Evolutionary conservation across 2,113 vertebrate genomes (phyloP), one percentile per base, ranked within the genome.

Genomic region (Esox niger): DNA sequence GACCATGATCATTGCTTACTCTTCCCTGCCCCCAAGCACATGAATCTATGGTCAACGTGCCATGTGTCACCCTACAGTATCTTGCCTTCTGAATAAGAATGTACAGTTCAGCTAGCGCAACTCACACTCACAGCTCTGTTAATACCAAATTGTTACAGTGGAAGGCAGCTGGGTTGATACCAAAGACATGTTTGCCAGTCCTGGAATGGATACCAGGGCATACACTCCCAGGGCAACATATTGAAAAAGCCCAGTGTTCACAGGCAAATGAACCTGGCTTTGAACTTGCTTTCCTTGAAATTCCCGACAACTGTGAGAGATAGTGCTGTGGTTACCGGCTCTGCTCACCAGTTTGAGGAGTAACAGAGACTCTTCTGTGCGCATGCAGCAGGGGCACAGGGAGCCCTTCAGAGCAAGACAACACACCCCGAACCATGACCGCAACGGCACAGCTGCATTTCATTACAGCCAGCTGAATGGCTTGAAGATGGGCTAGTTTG

Each of bases 231-330:
- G 69, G 31, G 52, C 71, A 68, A 64, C 71, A 62, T 80, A 81
- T 30, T 69, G 76, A 75, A 8, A 62, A 75, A 74, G 72, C 27
- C 33, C 49, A 54, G 68, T 74, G 70, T 76, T 76, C 75, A 32
- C 32, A 10, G 66, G 43, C 62, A 64, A 62, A 71, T 46, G 64
- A 17, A 30, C 43, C 70, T 64, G 67, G 55, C 77, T 87, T 90
- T 89, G 80, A 90, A 88, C 84, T 77, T 81, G 82, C n/a, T 89
- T 88, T 84, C 83, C 79, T 74, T 60, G 83, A 87, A 85, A 90
- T 89, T 92, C 89, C 88, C 77, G 85, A 86, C 84, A 64, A 73
- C 73, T 73, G 72, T 85, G 84, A 43, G 77, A 86, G 62, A 77
- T 59, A 59, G 76, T 77, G 78, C 76, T 47, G 70, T 68, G 72